phyloP scores from a whole-genome alignment of 2,888 invertebrate genomes.

The Panzeria rudis region DNA sequence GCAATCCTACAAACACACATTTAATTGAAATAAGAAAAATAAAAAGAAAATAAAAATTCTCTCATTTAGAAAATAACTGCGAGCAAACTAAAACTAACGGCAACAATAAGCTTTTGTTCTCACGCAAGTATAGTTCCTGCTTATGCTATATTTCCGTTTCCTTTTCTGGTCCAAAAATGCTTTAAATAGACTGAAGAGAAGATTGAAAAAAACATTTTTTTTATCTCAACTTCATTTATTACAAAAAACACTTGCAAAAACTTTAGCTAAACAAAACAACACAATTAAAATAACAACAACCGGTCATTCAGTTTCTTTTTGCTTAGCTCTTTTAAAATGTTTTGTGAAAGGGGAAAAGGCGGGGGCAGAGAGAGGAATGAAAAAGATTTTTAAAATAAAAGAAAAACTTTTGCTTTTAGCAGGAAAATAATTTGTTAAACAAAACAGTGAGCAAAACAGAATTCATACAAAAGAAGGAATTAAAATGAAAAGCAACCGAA shows the following conservation, averaged over 20 bases:
- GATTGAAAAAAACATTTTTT: not conserved
- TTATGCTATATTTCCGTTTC: constrained; percentile 60
- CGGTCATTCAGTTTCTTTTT: constrained; percentile 26
- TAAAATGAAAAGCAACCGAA: not conserved
- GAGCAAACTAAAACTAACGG: constrained; percentile 7
- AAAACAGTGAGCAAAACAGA: constrained; percentile 9
- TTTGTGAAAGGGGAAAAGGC: not conserved
- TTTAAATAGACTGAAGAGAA: not conserved
- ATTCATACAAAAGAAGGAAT: constrained; percentile 24
- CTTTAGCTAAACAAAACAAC: constrained; percentile 48
- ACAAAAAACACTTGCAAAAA: constrained; percentile 25
- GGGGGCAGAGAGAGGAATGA: not conserved
- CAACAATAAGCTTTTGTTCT: constrained; percentile 39
- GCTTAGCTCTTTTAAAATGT: not conserved
- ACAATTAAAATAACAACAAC: constrained; percentile 37
- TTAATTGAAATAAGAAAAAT: not conserved
- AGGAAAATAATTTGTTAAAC: constrained; percentile 54
- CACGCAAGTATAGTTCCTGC: constrained; percentile 44
- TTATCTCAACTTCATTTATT: constrained; percentile 1
- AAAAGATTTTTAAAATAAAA: constrained; percentile 24
- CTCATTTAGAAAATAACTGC: not conserved
- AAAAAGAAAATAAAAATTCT: not conserved
- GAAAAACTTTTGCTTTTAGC: constrained; percentile 38
- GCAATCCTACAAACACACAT: too few species aligned
- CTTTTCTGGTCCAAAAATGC: constrained; percentile 2